Base-by-base conservation (phyloP, 2,797 vertebrate genomes). In the Allobates femoralis region DNA sequence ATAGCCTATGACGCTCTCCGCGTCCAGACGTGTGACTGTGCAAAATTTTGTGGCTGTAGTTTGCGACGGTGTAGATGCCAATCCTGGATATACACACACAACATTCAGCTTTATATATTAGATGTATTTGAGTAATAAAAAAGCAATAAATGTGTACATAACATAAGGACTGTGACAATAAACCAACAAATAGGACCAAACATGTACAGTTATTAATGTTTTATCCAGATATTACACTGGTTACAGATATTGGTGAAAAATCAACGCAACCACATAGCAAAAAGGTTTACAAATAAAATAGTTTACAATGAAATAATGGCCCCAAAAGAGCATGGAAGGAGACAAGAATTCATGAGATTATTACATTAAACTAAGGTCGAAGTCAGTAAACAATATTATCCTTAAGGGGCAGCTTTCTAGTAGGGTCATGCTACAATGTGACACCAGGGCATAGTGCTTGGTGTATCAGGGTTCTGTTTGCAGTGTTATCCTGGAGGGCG, bases 211-310 rank as follows among this genome's bases (percentile, higher is more conserved):
- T 58, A 37, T 41, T 79, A 4, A 41, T 18, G 32, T 41, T 79
- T 79, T 79, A 79, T 79, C 34, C 55, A 62, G 77, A 62, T 79
- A 79, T 37, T 79, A 62, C 77, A 62, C 32, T 4, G 7, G 37
- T 62, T 26, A 34, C 77, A 26, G 32, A 34, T 16, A 60, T 2
- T 15, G 21, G 55, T 60, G 23, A 79, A 58, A 75, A 41, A 62
- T 15, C 34, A 37, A 62, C 41, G 77, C 76, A 58, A 58, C 5
- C 34, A 73, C 12, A 46, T 60, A 37, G 55, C 55, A 46, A 79
- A 76, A 41, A 41, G 30, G 32, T 79, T n/a, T 21, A n/a, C 23
- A 79, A 58, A 79, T 37, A 41, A 79, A 79, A 41, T n/a, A 41
- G 34, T 37, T n/a, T 23, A 60, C 30, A 26, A 15, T 34, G n/a